Percentiles rank a stretch among this genome's conserved stretches.
These are phyloP conservation scores for Hylia prasina DNA, from an alignment of 2,113 vertebrate genomes.

Conservation along the genomic window DNA sequence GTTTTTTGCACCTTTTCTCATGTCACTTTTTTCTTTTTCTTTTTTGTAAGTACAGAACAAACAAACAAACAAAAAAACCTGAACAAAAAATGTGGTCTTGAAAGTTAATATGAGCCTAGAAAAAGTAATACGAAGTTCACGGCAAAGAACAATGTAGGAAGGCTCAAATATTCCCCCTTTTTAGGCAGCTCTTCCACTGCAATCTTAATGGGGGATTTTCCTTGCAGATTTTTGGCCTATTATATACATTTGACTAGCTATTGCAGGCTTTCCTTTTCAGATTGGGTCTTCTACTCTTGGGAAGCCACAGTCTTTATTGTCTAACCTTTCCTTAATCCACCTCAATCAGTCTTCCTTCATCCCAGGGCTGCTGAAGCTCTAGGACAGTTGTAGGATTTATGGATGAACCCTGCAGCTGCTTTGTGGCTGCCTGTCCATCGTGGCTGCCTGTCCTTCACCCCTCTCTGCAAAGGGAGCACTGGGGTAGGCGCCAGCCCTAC, in stretches of 20 bases:
- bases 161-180: not conserved
- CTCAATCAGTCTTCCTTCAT: not conserved
- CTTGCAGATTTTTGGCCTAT: not conserved
- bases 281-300: not conserved
- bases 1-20: not conserved
- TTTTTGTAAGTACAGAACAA: not conserved
- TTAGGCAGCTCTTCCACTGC: not conserved
- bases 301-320: not conserved
- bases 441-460: fast-evolving
- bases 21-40: not conserved
- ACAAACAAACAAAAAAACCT: fast-evolving
- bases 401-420: not conserved
- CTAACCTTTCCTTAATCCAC: not conserved
- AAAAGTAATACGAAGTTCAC: not conserved
- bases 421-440: fast-evolving
- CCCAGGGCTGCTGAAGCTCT: not conserved
- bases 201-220: not conserved
- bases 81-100: not conserved
- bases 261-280: not conserved
- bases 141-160: not conserved
- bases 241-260: not conserved
- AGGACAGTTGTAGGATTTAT: not conserved
- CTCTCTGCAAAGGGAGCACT: not conserved
- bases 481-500: not conserved
- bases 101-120: not conserved